These are phyloP conservation scores for Sitobion miscanthi DNA, from an alignment of 1,140 invertebrate species.

Conservation along the genomic window DNA sequence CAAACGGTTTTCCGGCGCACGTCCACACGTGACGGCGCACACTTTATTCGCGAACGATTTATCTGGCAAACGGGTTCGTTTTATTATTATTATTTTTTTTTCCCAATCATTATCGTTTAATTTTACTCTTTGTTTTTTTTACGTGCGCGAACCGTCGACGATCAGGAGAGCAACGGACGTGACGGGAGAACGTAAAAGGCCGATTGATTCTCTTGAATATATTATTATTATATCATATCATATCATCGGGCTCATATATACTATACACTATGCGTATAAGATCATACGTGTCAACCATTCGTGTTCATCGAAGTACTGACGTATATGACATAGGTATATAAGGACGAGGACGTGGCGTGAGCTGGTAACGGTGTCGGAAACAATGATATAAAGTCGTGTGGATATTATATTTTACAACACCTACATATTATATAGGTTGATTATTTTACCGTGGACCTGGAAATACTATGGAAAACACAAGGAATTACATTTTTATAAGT, in stretches of 20 bases:
- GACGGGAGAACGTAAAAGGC: background rate
- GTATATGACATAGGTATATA: background rate
- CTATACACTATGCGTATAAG: background rate
- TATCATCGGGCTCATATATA: background rate
- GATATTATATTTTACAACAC: background rate
- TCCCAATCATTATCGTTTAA: background rate
- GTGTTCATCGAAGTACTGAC: background rate
- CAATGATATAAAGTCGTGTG: background rate
- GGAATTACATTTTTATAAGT: background rate
- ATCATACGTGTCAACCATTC: background rate
- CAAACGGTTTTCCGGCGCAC: background rate
- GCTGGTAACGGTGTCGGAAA: background rate
- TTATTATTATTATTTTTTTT: too few relatives aligned
- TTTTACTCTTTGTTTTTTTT: background rate
- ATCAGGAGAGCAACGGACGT: background rate
- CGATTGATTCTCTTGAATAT: slow-evolving; percentile 6
- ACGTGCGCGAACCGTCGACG: background rate
- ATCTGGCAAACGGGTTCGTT: background rate
- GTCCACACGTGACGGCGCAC: too few relatives aligned
- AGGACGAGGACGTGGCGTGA: background rate
- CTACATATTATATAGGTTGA: too few relatives aligned
- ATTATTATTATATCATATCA: background rate
- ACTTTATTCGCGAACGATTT: background rate
- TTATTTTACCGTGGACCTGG: background rate
- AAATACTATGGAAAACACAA: background rate